phyloP scores from a whole-genome alignment of 2,888 invertebrate genomes.

The Zaprionus bogoriensis region DNA sequence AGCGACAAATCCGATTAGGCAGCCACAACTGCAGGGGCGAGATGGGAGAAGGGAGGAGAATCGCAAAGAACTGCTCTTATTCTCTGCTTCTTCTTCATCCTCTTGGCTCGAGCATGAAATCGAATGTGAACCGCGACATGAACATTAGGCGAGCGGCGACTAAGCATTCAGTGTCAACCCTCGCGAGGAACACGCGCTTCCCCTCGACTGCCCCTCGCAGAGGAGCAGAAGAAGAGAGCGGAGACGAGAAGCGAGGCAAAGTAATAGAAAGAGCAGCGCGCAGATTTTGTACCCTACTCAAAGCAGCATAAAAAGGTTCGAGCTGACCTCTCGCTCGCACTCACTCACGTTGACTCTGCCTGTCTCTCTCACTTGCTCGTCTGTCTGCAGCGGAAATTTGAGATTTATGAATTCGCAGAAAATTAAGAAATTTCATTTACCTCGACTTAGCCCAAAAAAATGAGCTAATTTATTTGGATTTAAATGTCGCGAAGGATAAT shows the following conservation, averaged over 20 bases:
- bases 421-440: conserved; percentile 32
- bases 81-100: too few species aligned
- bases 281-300: conserved; percentile 45
- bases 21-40: not conserved
- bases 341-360: conserved; percentile 3
- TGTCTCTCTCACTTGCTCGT: conserved; percentile 12
- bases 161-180: conserved; percentile 74
- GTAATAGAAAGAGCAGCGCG: conserved; percentile 19
- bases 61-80: not conserved
- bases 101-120: conserved; percentile 65
- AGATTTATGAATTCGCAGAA: conserved; percentile 75
- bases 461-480: conserved; percentile 33
- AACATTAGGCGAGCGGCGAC: conserved; percentile 78
- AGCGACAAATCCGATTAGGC: conserved; percentile 76
- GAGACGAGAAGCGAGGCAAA: conserved; percentile 1
- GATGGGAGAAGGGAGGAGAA: not conserved
- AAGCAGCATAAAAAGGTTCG: conserved; percentile 18
- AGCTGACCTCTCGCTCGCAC: conserved; percentile 11
- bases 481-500: conserved; percentile 1
- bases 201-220: too few species aligned
- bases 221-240: not conserved
- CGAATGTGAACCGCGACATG: conserved; percentile 76
- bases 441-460: conserved; percentile 12
- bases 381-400: conserved; percentile 60
- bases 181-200: not conserved